Evolutionary conservation across 2,797 vertebrate genomes (phyloP).

Genomic region (Falco columbarius): DNA sequence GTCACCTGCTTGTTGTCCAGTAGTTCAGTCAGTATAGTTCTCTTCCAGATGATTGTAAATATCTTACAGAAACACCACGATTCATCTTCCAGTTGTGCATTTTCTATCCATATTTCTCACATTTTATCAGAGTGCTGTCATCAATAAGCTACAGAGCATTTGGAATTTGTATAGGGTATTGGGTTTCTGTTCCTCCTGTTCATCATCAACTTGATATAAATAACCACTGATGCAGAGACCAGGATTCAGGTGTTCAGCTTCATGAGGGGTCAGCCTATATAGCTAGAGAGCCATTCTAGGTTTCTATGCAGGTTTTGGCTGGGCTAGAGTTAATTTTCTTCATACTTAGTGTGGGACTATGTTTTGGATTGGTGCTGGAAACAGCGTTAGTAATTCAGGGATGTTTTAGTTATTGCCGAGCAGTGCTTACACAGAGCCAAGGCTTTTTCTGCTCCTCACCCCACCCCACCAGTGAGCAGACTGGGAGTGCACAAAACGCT

Average conservation of each 20-base stretch:
- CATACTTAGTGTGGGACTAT: background rate
- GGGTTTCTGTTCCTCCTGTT: background rate
- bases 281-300: background rate
- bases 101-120: background rate
- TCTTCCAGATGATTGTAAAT: background rate
- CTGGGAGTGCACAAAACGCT: background rate
- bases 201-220: background rate
- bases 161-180: fast-evolving
- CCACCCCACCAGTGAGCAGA: fast-evolving
- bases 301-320: background rate
- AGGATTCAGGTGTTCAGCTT: background rate
- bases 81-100: background rate
- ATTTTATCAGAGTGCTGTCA: background rate
- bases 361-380: background rate
- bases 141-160: background rate
- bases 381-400: too few species aligned
- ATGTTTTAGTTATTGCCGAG: background rate
- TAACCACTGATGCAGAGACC: background rate
- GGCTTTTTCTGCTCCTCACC: background rate
- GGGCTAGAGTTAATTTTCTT: background rate
- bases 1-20: background rate
- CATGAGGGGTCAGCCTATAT: background rate
- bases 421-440: background rate
- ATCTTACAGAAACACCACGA: background rate
- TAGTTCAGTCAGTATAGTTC: background rate